phyloP scores from a whole-genome alignment of 2,888 invertebrate genomes.

The Agrotis segetum region DNA sequence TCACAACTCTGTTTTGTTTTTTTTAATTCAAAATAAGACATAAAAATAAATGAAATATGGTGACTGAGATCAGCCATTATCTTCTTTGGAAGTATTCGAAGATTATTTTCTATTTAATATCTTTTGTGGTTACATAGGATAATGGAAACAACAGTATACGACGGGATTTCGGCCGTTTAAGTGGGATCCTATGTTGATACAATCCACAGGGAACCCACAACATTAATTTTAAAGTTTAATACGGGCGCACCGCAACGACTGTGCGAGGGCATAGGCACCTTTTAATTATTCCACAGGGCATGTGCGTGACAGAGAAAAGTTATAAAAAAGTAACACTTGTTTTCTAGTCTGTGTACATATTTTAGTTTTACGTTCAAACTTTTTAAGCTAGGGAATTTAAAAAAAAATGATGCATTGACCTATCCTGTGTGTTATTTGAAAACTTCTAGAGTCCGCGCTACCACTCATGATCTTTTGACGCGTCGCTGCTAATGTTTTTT shows the following conservation, averaged over 20 bases:
- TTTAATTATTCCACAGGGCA: constrained; percentile 61
- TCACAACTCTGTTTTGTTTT: too few relatives aligned
- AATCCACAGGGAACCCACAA: constrained; percentile 40
- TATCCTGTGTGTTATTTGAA: neutral
- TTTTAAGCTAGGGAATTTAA: constrained; percentile 38
- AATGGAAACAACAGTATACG: constrained; percentile 9
- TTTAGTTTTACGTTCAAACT: constrained; percentile 51
- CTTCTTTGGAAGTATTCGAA: constrained; percentile 59
- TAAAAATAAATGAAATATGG: constrained; percentile 22
- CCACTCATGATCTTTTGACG: too few relatives aligned
- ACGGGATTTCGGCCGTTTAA: constrained; percentile 48
- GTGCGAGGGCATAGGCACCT: constrained; percentile 50
- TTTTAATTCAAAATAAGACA: neutral
- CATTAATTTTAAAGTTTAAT: constrained; percentile 69
- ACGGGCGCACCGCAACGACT: constrained; percentile 41
- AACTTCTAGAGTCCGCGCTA: too few relatives aligned
- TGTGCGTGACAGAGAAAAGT: constrained; percentile 60
- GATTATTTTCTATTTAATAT: constrained; percentile 57
- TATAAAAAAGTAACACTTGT: constrained; percentile 46
- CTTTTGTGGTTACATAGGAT: constrained; percentile 12
- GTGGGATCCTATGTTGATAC: constrained; percentile 63
- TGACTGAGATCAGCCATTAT: constrained; percentile 60
- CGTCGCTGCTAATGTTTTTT: too few relatives aligned
- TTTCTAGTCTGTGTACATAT: constrained; percentile 56
- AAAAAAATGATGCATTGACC: constrained; percentile 7